Base-by-base conservation (phyloP, 2,888 invertebrate genomes). In the Sylvicola fuscatus region DNA sequence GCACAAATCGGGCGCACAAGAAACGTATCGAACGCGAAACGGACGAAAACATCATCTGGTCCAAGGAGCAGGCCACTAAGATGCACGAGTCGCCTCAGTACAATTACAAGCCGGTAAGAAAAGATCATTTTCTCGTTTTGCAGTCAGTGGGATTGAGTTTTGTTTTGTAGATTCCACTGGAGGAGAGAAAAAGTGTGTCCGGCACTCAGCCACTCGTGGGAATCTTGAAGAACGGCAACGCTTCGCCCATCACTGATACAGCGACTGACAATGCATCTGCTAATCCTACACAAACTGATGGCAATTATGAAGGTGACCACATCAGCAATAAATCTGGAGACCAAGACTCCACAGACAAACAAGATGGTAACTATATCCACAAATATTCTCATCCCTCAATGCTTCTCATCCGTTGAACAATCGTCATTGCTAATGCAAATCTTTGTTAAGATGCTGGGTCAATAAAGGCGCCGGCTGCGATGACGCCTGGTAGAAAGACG, bases 1-100 rank as follows among this genome's bases (percentile, higher is more conserved):
- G 77, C 47, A 74, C 77, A 10, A 74, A 83, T 49, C 71, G 76
- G 47, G 70, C 71, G 32, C 75, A 82, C 52, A 75, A 72, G 53
- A 59, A 70, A 44, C 68, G 73, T 35, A 66, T 76, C 40, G 78
- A 81, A 51, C 70, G 73, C 45, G 74, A 78, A 58, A 76, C 79
- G 1, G 80, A 82, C 48, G 78, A 77, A 45, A 72, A 70, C 44
- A 76, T 80, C 38, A 62, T 77, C 47, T 68, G 75, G 57, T 72
- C 68, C 34, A 79, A 77, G 51, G 77, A 78, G 47, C 76, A 77
- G 46, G 77, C 78, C 0, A 67, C 71, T 2, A 73, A 75, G 56
- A 51, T 59, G 50, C 72, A 72, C 45, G 75, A 76, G 47, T 66
- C 70, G 2, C 60, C 64, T 11, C 53, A 66, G 6, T 59, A 54